Conservation (phyloP, 2,888 invertebrate genomes). For the Mythimna loreyi region DNA sequence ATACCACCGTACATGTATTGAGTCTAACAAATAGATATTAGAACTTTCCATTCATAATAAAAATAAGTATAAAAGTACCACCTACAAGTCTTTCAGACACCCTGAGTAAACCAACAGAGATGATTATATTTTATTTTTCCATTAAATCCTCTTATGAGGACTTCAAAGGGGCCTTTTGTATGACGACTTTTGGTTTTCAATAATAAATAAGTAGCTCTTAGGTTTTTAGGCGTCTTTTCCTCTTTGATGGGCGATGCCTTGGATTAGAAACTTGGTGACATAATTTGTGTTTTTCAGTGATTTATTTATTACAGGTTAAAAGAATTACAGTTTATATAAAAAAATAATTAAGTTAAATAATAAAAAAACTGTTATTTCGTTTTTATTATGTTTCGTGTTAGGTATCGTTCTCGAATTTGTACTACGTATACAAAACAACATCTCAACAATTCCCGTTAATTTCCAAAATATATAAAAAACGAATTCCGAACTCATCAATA, state of each 20-base stretch:
- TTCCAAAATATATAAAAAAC: background rate
- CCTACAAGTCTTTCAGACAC: slow-evolving; percentile 18
- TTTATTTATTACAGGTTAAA: too few relatives aligned
- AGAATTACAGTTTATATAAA: too few relatives aligned
- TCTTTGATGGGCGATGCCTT: slow-evolving; percentile 33
- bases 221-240: slow-evolving; percentile 32
- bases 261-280: slow-evolving; percentile 3
- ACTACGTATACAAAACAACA: too few relatives aligned
- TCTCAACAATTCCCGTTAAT: background rate
- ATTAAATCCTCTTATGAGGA: slow-evolving; percentile 54
- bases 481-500: background rate
- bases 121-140: slow-evolving; percentile 44
- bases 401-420: too few relatives aligned
- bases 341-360: too few relatives aligned
- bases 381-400: too few relatives aligned
- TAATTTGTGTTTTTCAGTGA: background rate
- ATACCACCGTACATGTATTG: too few relatives aligned
- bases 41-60: background rate
- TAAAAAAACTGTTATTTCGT: too few relatives aligned
- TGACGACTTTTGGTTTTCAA: slow-evolving; percentile 45
- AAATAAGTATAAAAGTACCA: slow-evolving; percentile 22
- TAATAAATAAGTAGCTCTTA: slow-evolving; percentile 47
- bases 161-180: slow-evolving; percentile 53
- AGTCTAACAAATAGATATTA: too few relatives aligned
- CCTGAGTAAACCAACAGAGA: slow-evolving; percentile 34